Conservation (phyloP, 2,113 vertebrate genomes). For the Lampris incognitus region DNA sequence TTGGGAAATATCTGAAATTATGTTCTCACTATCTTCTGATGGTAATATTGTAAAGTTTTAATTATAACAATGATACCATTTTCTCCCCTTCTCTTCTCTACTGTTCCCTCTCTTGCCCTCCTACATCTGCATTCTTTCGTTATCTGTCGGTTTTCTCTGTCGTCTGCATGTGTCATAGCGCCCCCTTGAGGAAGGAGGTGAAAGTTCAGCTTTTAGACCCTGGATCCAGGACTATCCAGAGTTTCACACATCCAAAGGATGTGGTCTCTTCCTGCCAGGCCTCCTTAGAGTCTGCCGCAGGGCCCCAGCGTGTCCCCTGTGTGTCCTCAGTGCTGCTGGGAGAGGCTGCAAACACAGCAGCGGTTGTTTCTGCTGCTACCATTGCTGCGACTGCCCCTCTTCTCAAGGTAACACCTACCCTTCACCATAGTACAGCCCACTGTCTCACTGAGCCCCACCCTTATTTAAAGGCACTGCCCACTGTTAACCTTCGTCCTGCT, state of each 20-base stretch:
- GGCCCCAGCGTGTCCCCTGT: constrained; percentile 12
- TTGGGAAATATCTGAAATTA: too few species aligned
- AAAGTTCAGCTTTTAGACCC: constrained; percentile 85
- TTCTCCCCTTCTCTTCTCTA: too few species aligned
- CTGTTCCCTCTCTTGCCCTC: too few species aligned
- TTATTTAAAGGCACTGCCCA: too few species aligned
- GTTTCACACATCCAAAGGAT: too few species aligned
- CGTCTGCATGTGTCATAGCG: constrained; percentile 78
- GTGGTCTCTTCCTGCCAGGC: too few species aligned
- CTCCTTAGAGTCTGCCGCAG: constrained; percentile 9
- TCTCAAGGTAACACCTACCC: constrained; percentile 42
- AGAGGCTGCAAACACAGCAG: constrained; percentile 71
- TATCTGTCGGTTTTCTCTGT: constrained; percentile 3
- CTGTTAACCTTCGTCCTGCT: too few species aligned
- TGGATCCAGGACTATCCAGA: background rate
- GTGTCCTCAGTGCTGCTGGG: constrained; percentile 63
- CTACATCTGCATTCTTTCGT: too few species aligned
- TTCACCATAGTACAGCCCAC: constrained; percentile 82
- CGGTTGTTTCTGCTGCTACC: constrained; percentile 86
- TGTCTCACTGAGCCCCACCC: background rate
- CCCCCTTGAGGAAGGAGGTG: constrained; percentile 83
- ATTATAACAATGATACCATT: too few species aligned
- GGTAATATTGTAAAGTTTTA: too few species aligned
- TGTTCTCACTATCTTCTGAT: too few species aligned
- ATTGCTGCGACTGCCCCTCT: constrained; percentile 77